Base-by-base conservation (phyloP, 2,888 invertebrate genomes). In the Sphecodes monilicornis region DNA sequence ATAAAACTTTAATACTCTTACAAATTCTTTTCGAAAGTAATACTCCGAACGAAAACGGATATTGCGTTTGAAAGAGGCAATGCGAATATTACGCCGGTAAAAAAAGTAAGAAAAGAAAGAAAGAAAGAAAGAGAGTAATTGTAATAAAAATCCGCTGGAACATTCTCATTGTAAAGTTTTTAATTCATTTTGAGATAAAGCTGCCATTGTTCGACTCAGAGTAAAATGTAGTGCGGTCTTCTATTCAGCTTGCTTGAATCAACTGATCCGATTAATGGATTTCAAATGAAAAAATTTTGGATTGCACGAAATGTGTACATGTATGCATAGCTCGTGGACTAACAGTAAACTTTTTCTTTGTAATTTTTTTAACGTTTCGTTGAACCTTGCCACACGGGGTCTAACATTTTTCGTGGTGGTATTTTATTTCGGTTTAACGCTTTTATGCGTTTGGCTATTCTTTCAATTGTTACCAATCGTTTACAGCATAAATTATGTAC, bases 181-280 rank as follows among this genome's bases (percentile, higher is more conserved):
- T 64, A 29, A 64, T 64, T 64, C 32, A 29, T 18, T 18, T 29
- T 29, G 64, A 64, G 64, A 32, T 64, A 64, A 64, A 64, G 32
- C 29, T 64, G 32, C 32, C 10, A 64, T 64, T 32, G 22, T 64
- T 32, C 32, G 64, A 18, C 32, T 5, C 3, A 32, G 32, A 10
- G 64, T 64, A 32, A 64, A 64, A 64, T 64, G 22, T 32, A 32
- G 18, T 32, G 32, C 3, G 32, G 64, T 13, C 18, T 32, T 32
- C 64, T 32, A 18, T 64, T 64, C 64, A 18, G 32, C 29, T 29
- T 32, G 64, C 32, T 64, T 64, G 64, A 32, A 64, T 64, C 64
- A 32, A 32, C 64, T 64, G 64, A 64, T 64, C 64, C 64, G 64
- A 64, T 64, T 64, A 64, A 22, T 2, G 64, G 64, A 64, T 64